phyloP scores from a whole-genome alignment of 1,140 invertebrate species.

The Brachionus plicatilis region DNA sequence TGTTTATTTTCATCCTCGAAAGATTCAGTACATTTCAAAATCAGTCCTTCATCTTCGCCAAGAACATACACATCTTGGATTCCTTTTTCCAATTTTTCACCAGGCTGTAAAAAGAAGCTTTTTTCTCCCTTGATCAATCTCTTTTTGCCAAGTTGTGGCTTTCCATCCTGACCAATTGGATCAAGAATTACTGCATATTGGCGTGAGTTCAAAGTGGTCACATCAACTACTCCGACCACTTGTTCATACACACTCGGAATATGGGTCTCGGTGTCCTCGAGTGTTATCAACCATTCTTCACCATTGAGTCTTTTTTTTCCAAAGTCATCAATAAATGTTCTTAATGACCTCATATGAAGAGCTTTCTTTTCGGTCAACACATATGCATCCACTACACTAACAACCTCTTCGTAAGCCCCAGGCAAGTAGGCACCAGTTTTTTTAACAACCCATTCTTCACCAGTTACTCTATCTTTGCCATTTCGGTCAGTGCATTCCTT shows the following conservation, averaged over 20 bases:
- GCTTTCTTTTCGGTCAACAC: conserved; percentile 60
- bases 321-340: conserved; percentile 58
- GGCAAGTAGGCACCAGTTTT: conserved; percentile 59
- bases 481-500: conserved; percentile 57
- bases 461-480: conserved; percentile 54
- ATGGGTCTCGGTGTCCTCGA: conserved; percentile 57
- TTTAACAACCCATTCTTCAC: conserved; percentile 59
- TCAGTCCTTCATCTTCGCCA: conserved; percentile 58
- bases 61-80: conserved; percentile 59
- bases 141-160: conserved; percentile 56
- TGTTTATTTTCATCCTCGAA: conserved; percentile 51
- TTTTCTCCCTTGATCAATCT: conserved; percentile 54
- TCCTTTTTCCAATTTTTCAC: conserved; percentile 56
- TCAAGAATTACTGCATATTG: conserved; percentile 59
- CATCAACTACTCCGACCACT: conserved; percentile 55
- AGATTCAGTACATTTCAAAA: conserved; percentile 55
- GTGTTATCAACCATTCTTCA: conserved; percentile 59
- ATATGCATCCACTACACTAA: conserved; percentile 57
- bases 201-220: conserved; percentile 57
- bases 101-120: conserved; percentile 59
- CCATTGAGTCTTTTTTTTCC: conserved; percentile 57
- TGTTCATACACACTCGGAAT: conserved; percentile 60
- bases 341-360: conserved; percentile 56
- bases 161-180: conserved; percentile 56
- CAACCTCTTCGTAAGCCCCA: conserved; percentile 59